Percentiles rank a stretch among this genome's conserved stretches.
phyloP scores from a whole-genome alignment of 53 echinoderm and acorn worm species.

The Astropecten irregularis region DNA sequence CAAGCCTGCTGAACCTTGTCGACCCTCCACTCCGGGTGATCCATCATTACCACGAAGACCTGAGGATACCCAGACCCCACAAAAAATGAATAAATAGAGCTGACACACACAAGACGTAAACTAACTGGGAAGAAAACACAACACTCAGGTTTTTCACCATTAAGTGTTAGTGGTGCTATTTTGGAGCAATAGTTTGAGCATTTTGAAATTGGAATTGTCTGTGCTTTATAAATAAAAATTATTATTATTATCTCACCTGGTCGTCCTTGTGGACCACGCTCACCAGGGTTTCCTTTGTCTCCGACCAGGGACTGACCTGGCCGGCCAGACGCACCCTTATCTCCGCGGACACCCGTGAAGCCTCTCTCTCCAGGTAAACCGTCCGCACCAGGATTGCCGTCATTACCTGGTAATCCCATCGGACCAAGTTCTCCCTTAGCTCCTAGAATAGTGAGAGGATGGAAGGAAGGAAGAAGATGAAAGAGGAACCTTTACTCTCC shows the following conservation, averaged over 20 bases:
- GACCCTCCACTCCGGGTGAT: constrained; percentile 49
- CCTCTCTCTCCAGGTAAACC: constrained; percentile 58
- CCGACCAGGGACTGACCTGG: constrained; percentile 55
- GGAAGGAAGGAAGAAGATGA: too few relatives aligned
- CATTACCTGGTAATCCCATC: constrained; percentile 25
- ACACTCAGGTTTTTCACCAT: too few relatives aligned
- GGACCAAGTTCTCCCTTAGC: constrained; percentile 45
- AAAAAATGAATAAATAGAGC: not conserved
- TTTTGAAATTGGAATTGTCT: too few relatives aligned
- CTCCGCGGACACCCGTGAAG: constrained; percentile 35
- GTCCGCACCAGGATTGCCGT: constrained; percentile 31
- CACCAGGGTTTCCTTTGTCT: constrained; percentile 52
- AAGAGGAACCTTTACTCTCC: too few relatives aligned
- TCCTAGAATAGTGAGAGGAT: too few relatives aligned
- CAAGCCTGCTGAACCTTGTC: constrained; percentile 61
- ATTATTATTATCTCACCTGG: constrained; percentile 27
- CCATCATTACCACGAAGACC: constrained; percentile 58
- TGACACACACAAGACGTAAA: too few relatives aligned
- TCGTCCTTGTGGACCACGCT: constrained; percentile 36
- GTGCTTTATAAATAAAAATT: too few relatives aligned
- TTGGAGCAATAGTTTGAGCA: too few relatives aligned
- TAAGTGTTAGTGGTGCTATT: too few relatives aligned
- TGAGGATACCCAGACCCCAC: not conserved
- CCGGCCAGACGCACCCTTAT: constrained; percentile 57
- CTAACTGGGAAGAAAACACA: too few relatives aligned